Evolutionary conservation across 2,797 vertebrate genomes (phyloP).

Genomic region (Falco novaeseelandiae): DNA sequence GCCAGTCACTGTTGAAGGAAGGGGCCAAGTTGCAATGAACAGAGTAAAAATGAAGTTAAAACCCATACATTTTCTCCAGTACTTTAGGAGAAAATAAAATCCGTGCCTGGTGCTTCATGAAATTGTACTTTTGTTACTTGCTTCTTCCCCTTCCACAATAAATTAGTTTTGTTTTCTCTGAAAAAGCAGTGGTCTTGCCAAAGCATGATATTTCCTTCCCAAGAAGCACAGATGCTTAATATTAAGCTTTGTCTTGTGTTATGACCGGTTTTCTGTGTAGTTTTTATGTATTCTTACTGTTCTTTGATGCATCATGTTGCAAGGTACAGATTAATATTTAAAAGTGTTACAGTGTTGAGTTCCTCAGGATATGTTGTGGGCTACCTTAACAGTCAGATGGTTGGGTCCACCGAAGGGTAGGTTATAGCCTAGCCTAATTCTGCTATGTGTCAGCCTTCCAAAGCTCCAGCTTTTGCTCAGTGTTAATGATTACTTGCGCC

Average conservation of each 20-base stretch:
- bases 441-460: not conserved
- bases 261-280: not conserved
- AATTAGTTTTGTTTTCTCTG: not conserved
- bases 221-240: not conserved
- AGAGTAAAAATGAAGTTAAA: not conserved
- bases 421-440: not conserved
- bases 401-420: not conserved
- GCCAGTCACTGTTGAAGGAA: not conserved
- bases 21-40: not conserved
- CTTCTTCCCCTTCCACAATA: not conserved
- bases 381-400: not conserved
- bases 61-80: not conserved
- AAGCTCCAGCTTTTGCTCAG: not conserved
- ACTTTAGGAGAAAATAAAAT: not conserved
- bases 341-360: not conserved
- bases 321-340: not conserved
- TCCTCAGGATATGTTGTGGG: fast-evolving
- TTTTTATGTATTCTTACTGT: not conserved
- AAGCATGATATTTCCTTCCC: not conserved
- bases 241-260: not conserved
- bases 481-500: not conserved
- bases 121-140: not conserved
- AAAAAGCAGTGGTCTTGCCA: not conserved
- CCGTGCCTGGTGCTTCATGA: not conserved
- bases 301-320: not conserved